Evolutionary conservation across 1,140 invertebrate species (phyloP), one percentile per base, ranked within the genome.

Genomic region (Littorina saxatilis): DNA sequence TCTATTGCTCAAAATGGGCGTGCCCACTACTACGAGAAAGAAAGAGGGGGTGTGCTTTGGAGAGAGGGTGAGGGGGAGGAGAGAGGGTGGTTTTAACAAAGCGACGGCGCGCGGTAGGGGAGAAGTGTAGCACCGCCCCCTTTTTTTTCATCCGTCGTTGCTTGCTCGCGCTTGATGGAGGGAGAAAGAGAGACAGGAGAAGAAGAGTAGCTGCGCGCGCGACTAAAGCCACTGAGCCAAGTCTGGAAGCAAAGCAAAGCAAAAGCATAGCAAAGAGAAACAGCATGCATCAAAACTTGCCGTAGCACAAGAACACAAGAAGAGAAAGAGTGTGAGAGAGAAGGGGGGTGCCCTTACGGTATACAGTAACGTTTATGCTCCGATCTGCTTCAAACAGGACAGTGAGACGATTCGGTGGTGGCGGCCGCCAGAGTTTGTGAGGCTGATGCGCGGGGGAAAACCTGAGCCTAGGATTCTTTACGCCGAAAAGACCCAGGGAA

Each of bases 301-400:
- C n/a, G n/a, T n/a, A n/a, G n/a, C n/a, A n/a, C n/a, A 27, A 58
- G 4, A 23, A 58, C 7, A 7, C 0, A 27, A 23, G 3, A 27
- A 0, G 55, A n/a, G n/a, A 61, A 23, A 61, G 55, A 23, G 55
- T 17, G 29, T 9, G 27, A 35, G n/a, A 32, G 3, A 63, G 66
- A 5, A 47, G 5, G 43, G 43, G 35, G 15, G 13, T 15, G 35
- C 35, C 66, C 39, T 23, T 68, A 68, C 66, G 39, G 66, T 68
- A 40, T 68, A 68, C 66, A 68, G 66, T 68, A 68, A 68, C 66
- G 66, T 68, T 68, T 68, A 29, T 68, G 35, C 39, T 68, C 66
- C 35, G 66, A 68, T 68, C 39, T 68, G 66, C 66, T 68, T 68
- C 66, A 68, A 68, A 68, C 66, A 68, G 66, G 37, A 68, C 66